A percentile compares a stretch with the other conserved stretches of the same genome.
These are phyloP conservation scores for Hemichromis elongatus DNA, from an alignment of 2,113 vertebrate species.

Conservation along the genomic window DNA sequence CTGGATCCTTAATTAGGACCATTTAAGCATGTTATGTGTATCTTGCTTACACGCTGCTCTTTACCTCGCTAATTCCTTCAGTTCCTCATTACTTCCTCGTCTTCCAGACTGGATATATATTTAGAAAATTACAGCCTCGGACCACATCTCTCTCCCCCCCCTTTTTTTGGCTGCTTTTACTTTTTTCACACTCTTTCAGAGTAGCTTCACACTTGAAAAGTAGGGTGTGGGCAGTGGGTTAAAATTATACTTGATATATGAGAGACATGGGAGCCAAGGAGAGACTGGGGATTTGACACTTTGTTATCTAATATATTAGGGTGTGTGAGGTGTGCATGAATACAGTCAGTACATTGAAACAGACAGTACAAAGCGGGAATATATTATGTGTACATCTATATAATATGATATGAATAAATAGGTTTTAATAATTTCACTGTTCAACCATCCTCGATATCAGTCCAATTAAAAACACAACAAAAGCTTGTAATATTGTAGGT, in stretches of 20 bases:
- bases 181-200: conserved; percentile 6
- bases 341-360: neutral
- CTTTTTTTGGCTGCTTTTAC: neutral
- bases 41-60: conserved; percentile 18
- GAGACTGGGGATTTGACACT: neutral
- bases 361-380: neutral
- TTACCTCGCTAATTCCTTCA: conserved; percentile 19
- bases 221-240: neutral
- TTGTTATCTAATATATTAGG: conserved; percentile 4
- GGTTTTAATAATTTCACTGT: neutral
- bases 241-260: neutral
- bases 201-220: neutral
- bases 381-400: neutral
- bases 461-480: neutral
- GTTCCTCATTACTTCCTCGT: conserved; percentile 1
- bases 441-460: neutral
- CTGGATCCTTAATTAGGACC: conserved; percentile 39
- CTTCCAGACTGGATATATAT: conserved; percentile 23
- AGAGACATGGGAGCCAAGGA: neutral
- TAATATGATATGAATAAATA: neutral
- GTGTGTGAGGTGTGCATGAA: neutral
- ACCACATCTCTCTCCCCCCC: neutral
- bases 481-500: neutral
- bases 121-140: neutral
- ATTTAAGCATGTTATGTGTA: conserved; percentile 59